Evolutionary conservation across 2,888 invertebrate species (phyloP).

Genomic region (Peribatodes rhomboidaria): DNA sequence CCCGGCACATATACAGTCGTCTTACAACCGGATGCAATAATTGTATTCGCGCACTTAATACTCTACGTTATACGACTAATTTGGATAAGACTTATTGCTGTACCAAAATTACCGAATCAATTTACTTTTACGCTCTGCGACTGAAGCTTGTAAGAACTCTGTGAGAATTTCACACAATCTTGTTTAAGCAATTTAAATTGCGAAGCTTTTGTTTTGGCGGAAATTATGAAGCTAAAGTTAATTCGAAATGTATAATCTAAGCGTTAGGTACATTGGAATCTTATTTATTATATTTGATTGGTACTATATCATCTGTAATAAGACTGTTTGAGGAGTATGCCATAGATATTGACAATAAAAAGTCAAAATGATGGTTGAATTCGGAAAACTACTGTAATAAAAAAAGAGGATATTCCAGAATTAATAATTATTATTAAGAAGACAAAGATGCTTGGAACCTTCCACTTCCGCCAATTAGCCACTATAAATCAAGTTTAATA

Average conservation of each 20-base stretch:
- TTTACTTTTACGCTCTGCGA: constrained; percentile 11
- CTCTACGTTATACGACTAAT: constrained; percentile 22
- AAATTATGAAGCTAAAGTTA: constrained; percentile 26
- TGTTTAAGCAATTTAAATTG: constrained; percentile 24
- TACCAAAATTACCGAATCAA: constrained; percentile 22
- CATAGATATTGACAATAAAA: no score
- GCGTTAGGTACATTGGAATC: constrained; percentile 1
- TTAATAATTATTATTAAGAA: no score
- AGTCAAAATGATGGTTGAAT: no score
- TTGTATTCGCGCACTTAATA: constrained; percentile 14
- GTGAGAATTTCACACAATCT: constrained; percentile 30
- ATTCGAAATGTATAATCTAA: constrained; percentile 12
- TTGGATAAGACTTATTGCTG: constrained; percentile 17
- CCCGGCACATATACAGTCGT: constrained; percentile 30
- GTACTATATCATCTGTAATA: background rate
- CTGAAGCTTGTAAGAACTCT: constrained; percentile 15
- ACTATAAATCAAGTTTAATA: no score
- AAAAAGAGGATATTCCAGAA: no score
- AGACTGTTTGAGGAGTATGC: no score
- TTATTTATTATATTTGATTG: background rate
- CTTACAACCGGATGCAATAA: constrained; percentile 33
- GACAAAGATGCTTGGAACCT: no score
- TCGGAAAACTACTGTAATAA: no score
- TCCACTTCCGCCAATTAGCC: no score
- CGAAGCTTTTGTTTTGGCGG: constrained; percentile 9